Evolutionary conservation across 2,113 vertebrate species (phyloP).

Genomic region (Bostrychus sinensis): DNA sequence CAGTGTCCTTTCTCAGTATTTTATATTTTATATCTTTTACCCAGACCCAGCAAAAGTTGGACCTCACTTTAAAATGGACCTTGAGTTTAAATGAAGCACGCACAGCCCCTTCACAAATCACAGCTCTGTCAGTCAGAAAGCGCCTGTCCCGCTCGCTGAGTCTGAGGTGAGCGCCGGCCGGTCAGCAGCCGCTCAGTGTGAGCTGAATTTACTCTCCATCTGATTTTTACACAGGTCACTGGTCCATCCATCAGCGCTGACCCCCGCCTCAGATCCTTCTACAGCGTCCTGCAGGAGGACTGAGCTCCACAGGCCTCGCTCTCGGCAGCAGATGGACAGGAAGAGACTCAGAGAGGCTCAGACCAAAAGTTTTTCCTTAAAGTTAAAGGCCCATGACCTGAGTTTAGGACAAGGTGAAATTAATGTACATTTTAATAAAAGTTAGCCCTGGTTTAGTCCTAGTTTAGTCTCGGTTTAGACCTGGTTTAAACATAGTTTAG

Average conservation of each 20-base stretch:
- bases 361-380: too few species aligned
- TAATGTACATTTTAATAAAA: too few species aligned
- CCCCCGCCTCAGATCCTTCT: not conserved
- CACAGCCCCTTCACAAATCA: conserved; percentile 14
- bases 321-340: not conserved
- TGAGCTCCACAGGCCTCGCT: not conserved
- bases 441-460: too few species aligned
- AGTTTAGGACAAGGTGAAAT: too few species aligned
- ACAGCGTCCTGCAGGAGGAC: conserved; percentile 2
- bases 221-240: conserved; percentile 1
- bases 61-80: too few species aligned
- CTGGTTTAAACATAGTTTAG: too few species aligned
- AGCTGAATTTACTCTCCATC: conserved; percentile 27
- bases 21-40: too few species aligned
- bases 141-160: not conserved
- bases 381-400: too few species aligned
- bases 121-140: conserved; percentile 1
- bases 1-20: too few species aligned
- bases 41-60: too few species aligned
- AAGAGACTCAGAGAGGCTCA: not conserved
- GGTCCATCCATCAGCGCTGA: conserved; percentile 25
- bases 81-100: not conserved
- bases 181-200: conserved; percentile 10
- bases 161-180: conserved; percentile 9
- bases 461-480: too few species aligned